A percentile compares a stretch with the other conserved stretches of the same genome.
phyloP scores from a whole-genome alignment of 1,140 invertebrate species.

The Trichogramma pretiosum region DNA sequence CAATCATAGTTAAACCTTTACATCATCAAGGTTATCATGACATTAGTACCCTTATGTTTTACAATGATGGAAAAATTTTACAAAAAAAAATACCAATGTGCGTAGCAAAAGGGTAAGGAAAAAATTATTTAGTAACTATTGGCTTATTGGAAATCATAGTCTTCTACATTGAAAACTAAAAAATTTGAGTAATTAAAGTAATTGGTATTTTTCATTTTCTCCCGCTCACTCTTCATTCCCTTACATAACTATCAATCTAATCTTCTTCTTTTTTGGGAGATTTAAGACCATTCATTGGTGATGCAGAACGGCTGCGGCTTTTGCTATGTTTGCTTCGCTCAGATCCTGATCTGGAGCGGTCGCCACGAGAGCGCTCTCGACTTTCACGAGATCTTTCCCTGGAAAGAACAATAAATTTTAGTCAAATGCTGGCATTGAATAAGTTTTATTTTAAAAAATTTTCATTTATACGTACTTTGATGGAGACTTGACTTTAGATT shows the following conservation, averaged over 20 bases:
- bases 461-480: constrained; percentile 39
- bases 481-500: constrained; percentile 48
- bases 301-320: constrained; percentile 47
- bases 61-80: no score
- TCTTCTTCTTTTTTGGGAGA: constrained; percentile 44
- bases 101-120: no score
- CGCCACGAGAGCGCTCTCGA: constrained; percentile 40
- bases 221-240: no score
- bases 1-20: no score
- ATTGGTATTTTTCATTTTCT: no score
- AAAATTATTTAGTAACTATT: no score
- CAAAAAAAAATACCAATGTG: no score
- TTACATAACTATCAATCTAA: constrained; percentile 21
- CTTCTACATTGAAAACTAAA: no score
- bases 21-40: no score
- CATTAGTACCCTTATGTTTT: no score
- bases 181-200: no score
- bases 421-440: neutral
- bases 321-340: constrained; percentile 48
- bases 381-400: constrained; percentile 40
- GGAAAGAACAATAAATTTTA: constrained; percentile 19
- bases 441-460: constrained; percentile 3
- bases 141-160: no score
- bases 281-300: constrained; percentile 49
- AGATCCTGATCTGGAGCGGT: constrained; percentile 42